These are phyloP conservation scores for Prorops nasuta DNA, from an alignment of 1,140 invertebrate species.

Conservation along the genomic window DNA sequence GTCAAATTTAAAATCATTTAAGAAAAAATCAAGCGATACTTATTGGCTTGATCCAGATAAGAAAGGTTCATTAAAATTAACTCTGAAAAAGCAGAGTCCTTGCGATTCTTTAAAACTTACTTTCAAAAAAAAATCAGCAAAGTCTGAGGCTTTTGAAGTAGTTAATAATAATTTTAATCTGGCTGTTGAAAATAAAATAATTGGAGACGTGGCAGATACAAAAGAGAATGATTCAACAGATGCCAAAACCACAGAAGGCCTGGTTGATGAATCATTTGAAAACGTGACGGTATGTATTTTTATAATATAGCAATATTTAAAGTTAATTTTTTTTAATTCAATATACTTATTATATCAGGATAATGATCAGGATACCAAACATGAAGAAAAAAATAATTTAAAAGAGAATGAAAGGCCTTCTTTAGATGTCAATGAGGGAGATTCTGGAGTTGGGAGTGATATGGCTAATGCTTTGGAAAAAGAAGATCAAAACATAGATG, in stretches of 20 bases:
- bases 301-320: not conserved
- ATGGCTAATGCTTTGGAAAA: slow-evolving; percentile 50
- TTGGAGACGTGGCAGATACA: slow-evolving; percentile 43
- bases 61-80: slow-evolving; percentile 45
- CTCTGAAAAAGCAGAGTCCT: slow-evolving; percentile 41
- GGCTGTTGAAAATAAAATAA: slow-evolving; percentile 18
- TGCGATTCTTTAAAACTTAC: slow-evolving; percentile 44
- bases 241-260: slow-evolving; percentile 35
- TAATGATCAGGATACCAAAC: slow-evolving; percentile 42
- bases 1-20: slow-evolving; percentile 30
- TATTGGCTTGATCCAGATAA: slow-evolving; percentile 43
- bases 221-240: slow-evolving; percentile 43
- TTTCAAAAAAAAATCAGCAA: slow-evolving; percentile 42
- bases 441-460: slow-evolving; percentile 55
- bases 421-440: slow-evolving; percentile 49
- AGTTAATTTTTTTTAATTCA: slow-evolving; percentile 1
- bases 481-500: slow-evolving; percentile 52
- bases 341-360: slow-evolving; percentile 21
- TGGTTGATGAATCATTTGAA: slow-evolving; percentile 39
- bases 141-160: slow-evolving; percentile 47
- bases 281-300: slow-evolving; percentile 40
- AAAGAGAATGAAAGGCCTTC: slow-evolving; percentile 47
- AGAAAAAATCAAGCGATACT: slow-evolving; percentile 36
- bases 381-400: slow-evolving; percentile 36
- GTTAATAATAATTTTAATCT: slow-evolving; percentile 41